These are phyloP conservation scores for Meghimatium bilineatum DNA, from an alignment of 2,888 invertebrate genomes.

Conservation along the genomic window DNA sequence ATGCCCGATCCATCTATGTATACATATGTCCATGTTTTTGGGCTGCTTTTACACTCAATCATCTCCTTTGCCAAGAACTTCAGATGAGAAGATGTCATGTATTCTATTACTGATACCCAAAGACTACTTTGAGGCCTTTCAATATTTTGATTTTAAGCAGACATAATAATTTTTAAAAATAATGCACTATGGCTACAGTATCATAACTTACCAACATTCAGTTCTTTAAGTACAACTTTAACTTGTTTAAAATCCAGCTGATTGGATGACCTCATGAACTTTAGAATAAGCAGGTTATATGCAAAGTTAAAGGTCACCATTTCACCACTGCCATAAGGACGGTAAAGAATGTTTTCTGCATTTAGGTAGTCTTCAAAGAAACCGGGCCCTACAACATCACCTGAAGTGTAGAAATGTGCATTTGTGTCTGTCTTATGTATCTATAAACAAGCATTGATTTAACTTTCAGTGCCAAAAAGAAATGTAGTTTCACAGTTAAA, in stretches of 20 bases:
- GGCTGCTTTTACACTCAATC: too few relatives aligned
- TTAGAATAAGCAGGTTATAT: constrained; percentile 92
- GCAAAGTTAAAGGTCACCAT: constrained; percentile 98
- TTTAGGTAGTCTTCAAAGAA: constrained; percentile 77
- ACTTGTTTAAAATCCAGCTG: constrained; percentile 89
- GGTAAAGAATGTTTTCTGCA: constrained; percentile 76
- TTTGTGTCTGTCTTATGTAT: background rate
- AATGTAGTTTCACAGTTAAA: too few relatives aligned
- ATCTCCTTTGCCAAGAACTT: too few relatives aligned
- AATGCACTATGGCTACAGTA: too few relatives aligned
- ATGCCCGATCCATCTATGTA: too few relatives aligned
- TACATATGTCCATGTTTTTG: too few relatives aligned
- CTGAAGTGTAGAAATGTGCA: constrained; percentile 63
- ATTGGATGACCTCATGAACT: constrained; percentile 89
- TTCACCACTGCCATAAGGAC: constrained; percentile 83
- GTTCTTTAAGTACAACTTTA: constrained; percentile 87
- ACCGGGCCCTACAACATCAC: constrained; percentile 80
- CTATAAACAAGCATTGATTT: background rate
- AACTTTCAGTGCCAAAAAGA: too few relatives aligned
- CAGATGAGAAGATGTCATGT: too few relatives aligned
- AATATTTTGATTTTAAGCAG: too few relatives aligned
- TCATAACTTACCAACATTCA: constrained; percentile 81
- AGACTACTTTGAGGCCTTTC: too few relatives aligned
- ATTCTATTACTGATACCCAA: too few relatives aligned
- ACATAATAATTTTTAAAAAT: too few relatives aligned